These are phyloP conservation scores for Callinectes sapidus DNA, from an alignment of 2,888 invertebrate species.

Conservation along the genomic window DNA sequence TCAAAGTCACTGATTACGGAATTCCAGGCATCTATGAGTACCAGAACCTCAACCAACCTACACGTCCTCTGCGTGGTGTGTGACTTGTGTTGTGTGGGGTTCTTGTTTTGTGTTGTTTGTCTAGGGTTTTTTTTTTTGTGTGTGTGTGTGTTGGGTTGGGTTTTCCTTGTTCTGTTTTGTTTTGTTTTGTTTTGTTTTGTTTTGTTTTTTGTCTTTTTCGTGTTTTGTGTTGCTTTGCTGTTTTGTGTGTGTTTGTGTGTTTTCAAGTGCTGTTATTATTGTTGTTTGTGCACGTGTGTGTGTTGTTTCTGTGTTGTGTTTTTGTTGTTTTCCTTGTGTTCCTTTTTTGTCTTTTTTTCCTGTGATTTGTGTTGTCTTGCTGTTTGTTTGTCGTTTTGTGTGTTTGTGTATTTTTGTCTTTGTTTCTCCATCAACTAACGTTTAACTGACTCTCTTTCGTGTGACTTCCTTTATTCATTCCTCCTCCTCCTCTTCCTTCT, in stretches of 20 bases:
- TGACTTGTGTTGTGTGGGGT: background rate
- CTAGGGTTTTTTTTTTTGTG: background rate
- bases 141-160: too few species aligned
- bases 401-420: background rate
- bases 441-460: background rate
- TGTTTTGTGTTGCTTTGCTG: too few species aligned
- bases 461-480: background rate
- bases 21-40: slow-evolving; percentile 85
- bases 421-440: background rate
- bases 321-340: background rate
- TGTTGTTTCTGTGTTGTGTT: too few species aligned
- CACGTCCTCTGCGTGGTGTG: slow-evolving; percentile 83
- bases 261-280: too few species aligned
- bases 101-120: background rate
- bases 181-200: background rate
- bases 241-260: slow-evolving; percentile 77
- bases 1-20: slow-evolving; percentile 95
- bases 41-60: slow-evolving; percentile 82
- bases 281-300: too few species aligned
- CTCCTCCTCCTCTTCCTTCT: too few species aligned
- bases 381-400: slow-evolving; percentile 76
- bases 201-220: background rate
- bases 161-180: background rate
- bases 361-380: background rate
- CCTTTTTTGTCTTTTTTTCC: background rate